phyloP scores from a whole-genome alignment of 1,140 invertebrate genomes.

The Drosophila rhopaloa region DNA sequence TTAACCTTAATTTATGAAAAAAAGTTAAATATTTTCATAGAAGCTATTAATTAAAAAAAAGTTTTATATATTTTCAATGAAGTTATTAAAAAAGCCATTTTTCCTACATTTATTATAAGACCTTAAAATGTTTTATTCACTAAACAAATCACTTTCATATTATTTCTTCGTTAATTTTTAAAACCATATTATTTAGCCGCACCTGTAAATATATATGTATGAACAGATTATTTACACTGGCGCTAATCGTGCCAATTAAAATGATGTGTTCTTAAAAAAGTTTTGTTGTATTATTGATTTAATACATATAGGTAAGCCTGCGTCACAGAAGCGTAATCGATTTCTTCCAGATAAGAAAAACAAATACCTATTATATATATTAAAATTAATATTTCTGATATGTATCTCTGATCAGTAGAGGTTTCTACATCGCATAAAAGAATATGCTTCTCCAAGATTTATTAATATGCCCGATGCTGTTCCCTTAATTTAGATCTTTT shows the following conservation, averaged over 20 bases:
- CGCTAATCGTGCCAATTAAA: conserved; percentile 13
- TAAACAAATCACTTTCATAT: no score
- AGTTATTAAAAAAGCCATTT: not conserved
- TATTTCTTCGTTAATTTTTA: not conserved
- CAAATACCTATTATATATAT: conserved; percentile 1
- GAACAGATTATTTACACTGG: not conserved
- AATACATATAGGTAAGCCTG: not conserved
- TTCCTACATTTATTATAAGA: no score
- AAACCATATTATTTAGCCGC: not conserved
- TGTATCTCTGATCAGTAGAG: no score
- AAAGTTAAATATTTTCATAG: no score
- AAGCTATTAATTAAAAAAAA: not conserved
- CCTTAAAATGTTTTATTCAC: no score
- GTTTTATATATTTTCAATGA: not conserved
- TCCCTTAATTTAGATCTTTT: conserved; percentile 36
- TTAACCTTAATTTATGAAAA: no score
- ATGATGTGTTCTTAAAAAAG: conserved; percentile 1
- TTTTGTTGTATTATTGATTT: conserved; percentile 1
- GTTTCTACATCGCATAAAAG: not conserved
- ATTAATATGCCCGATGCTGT: conserved; percentile 3
- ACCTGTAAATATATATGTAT: not conserved
- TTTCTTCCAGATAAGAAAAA: conserved; percentile 2
- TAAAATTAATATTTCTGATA: not conserved
- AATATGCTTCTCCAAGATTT: not conserved
- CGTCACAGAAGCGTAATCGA: conserved; percentile 12